Evolutionary conservation across 2,797 vertebrate species (phyloP).

Genomic region (Pangasius mekongensis): DNA sequence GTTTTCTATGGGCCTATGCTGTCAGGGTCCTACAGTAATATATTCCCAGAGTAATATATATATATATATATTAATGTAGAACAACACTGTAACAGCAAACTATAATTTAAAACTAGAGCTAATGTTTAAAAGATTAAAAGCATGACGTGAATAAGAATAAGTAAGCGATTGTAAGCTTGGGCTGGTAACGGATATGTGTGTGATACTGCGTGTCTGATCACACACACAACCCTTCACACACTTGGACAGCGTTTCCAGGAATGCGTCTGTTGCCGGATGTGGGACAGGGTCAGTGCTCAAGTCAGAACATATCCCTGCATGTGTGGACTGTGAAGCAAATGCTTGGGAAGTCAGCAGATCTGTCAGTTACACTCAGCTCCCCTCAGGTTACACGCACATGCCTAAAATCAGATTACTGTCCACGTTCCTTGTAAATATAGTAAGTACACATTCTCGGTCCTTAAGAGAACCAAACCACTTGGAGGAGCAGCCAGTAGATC

Average conservation of each 20-base stretch:
- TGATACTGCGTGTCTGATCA: background rate
- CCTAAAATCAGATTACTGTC: slow-evolving; percentile 37
- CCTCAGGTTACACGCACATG: slow-evolving; percentile 56
- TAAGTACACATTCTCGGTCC: slow-evolving; percentile 33
- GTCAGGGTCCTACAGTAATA: background rate
- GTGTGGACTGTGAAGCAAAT: slow-evolving; percentile 57
- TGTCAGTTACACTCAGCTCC: slow-evolving; percentile 58
- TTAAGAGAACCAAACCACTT: slow-evolving; percentile 8
- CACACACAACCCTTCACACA: slow-evolving; percentile 13
- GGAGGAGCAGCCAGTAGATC: background rate
- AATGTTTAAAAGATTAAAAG: background rate
- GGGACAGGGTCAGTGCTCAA: background rate
- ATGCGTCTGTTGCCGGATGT: background rate
- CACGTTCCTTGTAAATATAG: slow-evolving; percentile 46
- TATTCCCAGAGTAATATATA: background rate
- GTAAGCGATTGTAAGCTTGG: background rate
- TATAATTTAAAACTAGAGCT: background rate
- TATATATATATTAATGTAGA: background rate
- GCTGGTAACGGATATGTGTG: background rate
- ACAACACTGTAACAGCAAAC: background rate
- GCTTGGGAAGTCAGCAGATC: slow-evolving; percentile 66
- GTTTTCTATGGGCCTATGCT: background rate
- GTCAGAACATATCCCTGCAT: slow-evolving; percentile 2
- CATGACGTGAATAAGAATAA: background rate
- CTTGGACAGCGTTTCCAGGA: background rate